Evolutionary conservation across 2,888 invertebrate genomes (phyloP), one percentile per base, ranked within the genome.

Genomic region (Marronus borbonicus): DNA sequence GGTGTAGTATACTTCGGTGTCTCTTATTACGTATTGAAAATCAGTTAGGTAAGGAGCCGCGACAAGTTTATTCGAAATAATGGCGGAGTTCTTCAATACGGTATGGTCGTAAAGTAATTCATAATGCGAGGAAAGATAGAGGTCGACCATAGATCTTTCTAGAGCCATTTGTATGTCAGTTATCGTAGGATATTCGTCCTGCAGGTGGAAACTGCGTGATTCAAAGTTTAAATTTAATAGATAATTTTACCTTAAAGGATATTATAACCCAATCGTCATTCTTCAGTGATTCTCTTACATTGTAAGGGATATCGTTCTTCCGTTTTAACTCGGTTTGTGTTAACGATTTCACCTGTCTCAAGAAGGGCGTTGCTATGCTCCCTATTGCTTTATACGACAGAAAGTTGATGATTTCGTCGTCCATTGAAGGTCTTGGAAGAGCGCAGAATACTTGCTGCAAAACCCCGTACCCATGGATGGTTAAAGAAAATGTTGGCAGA

Each of bases 91-190:
- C 55, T 78, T 80, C 12, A 69, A 17, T 24, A 64, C 60, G 14
- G 77, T 79, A 55, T 86, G 87, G 82, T 89, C 89, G 1, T 85
- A 80, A 17, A 89, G 82, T 69, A 90, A 81, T 49, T 89, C 88
- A 44, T 89, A 89, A 75, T 89, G 88, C 0, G 85, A 81, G 79
- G 86, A 86, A 14, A 93, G 87, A 81, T 90, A 88, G 55, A 90
- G 86, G 75, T 88, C 89, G 1, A 90, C 88, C 69, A 91, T 84
- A 81, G 89, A 85, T 82, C 92, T 89, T 86, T 93, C 93, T 80
- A 92, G 89, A 1, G 92, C 91, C 85, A 93, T 88, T 76, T 92
- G 91, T 76, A 93, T 92, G 80, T 93, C 93, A 86, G 90, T 89
- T n/a, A 83, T 81, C 7, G 90, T 89, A 7, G 93, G 93, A 83